phyloP scores from a whole-genome alignment of 2,113 vertebrate species.

The Scomber scombrus region DNA sequence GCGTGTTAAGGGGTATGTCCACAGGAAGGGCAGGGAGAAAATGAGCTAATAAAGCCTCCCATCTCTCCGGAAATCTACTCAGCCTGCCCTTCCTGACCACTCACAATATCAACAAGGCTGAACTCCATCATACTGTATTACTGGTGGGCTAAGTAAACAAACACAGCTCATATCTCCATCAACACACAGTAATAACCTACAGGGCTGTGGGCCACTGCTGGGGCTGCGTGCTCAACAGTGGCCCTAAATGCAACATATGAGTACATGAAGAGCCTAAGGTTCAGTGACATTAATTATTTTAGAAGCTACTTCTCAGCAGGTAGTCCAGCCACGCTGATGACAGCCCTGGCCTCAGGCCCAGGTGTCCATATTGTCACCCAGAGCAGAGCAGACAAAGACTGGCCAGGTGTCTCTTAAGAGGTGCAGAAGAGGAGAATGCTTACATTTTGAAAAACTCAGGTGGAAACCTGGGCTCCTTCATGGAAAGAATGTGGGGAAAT shows the following conservation, averaged over 20 bases:
- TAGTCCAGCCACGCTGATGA: conserved; percentile 37
- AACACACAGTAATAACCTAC: conserved; percentile 50
- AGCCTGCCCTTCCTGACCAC: conserved; percentile 79
- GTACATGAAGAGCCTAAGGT: not conserved
- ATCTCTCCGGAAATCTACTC: conserved; percentile 78
- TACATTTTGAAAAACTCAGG: conserved; percentile 21
- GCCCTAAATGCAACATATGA: conserved; percentile 6
- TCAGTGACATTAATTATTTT: conserved; percentile 17
- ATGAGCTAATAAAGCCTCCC: conserved; percentile 65
- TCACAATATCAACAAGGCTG: conserved; percentile 73
- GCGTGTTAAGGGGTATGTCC: conserved; percentile 25
- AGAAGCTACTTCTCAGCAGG: not conserved
- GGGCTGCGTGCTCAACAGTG: conserved; percentile 16
- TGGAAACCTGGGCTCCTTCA: conserved; percentile 36
- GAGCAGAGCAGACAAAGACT: not conserved
- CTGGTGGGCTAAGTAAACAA: conserved; percentile 71
- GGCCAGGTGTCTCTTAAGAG: conserved; percentile 37
- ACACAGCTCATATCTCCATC: conserved; percentile 67
- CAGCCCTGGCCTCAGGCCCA: conserved; percentile 30
- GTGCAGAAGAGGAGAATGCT: conserved; percentile 1
- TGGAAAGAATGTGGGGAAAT: conserved; percentile 69
- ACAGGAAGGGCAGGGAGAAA: conserved; percentile 80
- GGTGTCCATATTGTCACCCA: conserved; percentile 11
- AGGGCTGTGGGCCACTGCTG: conserved; percentile 4
- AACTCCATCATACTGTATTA: conserved; percentile 55